phyloP scores from a whole-genome alignment of 1,140 invertebrate genomes.

The Aphis craccivora region DNA sequence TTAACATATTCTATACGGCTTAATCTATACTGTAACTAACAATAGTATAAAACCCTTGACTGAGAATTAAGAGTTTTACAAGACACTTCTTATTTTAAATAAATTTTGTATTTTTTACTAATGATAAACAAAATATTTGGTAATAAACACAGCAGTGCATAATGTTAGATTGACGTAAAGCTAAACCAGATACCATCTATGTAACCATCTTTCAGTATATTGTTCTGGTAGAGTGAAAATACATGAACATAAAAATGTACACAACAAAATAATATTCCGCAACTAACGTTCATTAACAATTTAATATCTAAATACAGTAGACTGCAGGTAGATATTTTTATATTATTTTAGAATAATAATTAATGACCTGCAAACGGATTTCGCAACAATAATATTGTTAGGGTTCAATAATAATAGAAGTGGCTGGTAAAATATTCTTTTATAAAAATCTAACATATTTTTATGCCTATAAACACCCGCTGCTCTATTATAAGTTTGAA shows the following conservation, averaged over 20 bases:
- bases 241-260: background rate
- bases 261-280: background rate
- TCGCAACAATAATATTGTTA: background rate
- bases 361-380: slow-evolving; percentile 2
- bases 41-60: background rate
- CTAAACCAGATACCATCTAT: background rate
- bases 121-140: background rate
- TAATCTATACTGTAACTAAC: background rate
- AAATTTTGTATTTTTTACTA: background rate
- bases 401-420: background rate
- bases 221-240: slow-evolving; percentile 19
- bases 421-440: slow-evolving; percentile 17
- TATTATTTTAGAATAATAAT: background rate
- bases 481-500: background rate
- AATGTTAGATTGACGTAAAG: background rate
- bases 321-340: background rate
- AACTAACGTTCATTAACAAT: slow-evolving; percentile 1
- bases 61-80: background rate
- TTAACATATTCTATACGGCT: background rate
- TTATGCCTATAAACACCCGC: background rate
- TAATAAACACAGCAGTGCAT: background rate
- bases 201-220: background rate
- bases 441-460: slow-evolving; percentile 14
- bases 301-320: background rate
- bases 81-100: background rate